These are phyloP conservation scores for Chloroclysta siterata DNA, from an alignment of 2,888 invertebrate species.

Conservation along the genomic window DNA sequence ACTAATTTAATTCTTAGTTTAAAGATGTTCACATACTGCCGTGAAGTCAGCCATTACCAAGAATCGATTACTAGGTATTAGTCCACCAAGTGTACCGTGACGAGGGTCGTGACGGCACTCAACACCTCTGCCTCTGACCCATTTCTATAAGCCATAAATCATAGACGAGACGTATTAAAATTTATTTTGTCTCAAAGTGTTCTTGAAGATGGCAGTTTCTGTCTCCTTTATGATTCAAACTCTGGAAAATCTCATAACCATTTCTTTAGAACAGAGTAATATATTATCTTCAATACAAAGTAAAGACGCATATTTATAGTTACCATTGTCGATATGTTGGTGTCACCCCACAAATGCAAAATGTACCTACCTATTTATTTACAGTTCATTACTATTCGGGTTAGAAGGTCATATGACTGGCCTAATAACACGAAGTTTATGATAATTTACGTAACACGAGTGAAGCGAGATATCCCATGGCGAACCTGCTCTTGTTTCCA, in stretches of 20 bases:
- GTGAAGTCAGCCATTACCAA: constrained; percentile 28
- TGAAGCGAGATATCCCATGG: constrained; percentile 56
- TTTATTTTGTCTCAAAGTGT: constrained; percentile 21
- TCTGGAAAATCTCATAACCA: constrained; percentile 18
- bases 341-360: constrained; percentile 12
- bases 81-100: constrained; percentile 26
- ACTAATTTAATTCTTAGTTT: constrained; percentile 3
- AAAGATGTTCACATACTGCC: constrained; percentile 4
- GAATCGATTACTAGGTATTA: constrained; percentile 22
- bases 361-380: constrained; percentile 12
- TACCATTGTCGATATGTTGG: background rate
- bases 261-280: constrained; percentile 2
- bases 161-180: constrained; percentile 17
- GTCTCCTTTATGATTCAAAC: constrained; percentile 18
- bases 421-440: constrained; percentile 52
- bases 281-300: background rate
- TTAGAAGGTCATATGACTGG: constrained; percentile 50
- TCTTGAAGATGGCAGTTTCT: constrained; percentile 17
- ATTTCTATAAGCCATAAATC: constrained; percentile 34
- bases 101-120: constrained; percentile 31
- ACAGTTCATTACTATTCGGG: constrained; percentile 23
- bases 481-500: constrained; percentile 54
- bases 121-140: constrained; percentile 34
- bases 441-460: constrained; percentile 62
- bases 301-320: background rate